Base-by-base conservation (phyloP, 2,113 vertebrate species). In the Nettapus auritus region DNA sequence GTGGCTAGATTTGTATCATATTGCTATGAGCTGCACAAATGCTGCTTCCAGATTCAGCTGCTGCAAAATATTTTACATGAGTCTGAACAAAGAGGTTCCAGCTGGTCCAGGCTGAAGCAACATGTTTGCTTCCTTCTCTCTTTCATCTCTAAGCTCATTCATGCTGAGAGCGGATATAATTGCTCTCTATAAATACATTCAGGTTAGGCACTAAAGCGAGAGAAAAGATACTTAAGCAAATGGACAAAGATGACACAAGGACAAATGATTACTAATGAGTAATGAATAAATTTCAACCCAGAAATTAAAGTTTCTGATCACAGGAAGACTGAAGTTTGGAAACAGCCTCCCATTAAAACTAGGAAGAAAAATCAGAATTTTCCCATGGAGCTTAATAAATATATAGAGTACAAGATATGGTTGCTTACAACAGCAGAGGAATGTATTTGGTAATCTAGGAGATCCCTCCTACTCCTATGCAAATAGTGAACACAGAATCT, bases 111-210 rank as follows among this genome's bases (percentile, higher is more conserved):
- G 89, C 91, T 95, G 91, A 96, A 96, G 94, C 95, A 97, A 96
- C 94, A 96, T 96, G 93, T 97, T 97, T 96, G 89, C 89, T 94
- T 97, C 96, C 95, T 97, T 89, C 93, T 94, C 86, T 66, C 95
- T 97, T 96, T 96, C 94, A 96, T 97, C 95, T 93, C 91, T 93
- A 92, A 97, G 93, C 91, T 96, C 93, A 93, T 87, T 97, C 96
- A 95, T 94, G 95, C 96, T 96, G 96, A 95, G 95, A 95, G 93
- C 48, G 84, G 88, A 90, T 94, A 95, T 95, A 96, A 97, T 96
- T 97, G 93, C 94, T 92, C 95, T 91, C 91, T 85, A 91, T 95
- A 97, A 95, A 97, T 93, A 95, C 94, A 95, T 96, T 97, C 95
- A 97, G 96, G 96, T 97, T 96, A 97, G 94, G 94, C 94, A 96